Evolutionary conservation across 1,140 invertebrate species (phyloP), one percentile per base, ranked within the genome.

Genomic region (Elysia chlorotica): DNA sequence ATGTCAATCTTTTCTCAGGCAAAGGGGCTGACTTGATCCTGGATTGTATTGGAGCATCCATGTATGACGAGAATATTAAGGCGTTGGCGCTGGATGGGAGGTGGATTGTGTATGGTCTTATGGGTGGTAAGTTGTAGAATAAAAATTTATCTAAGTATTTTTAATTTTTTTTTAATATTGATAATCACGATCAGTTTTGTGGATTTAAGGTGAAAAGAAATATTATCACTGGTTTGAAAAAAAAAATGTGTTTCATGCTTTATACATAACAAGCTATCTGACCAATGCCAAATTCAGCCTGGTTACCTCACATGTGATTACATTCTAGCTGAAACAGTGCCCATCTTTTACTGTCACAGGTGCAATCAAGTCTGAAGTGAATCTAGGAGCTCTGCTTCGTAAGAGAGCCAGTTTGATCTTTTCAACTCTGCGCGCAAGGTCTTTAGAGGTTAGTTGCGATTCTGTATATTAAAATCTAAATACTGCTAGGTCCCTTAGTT

Each of bases 51-150:
- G 86, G 86, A 10, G 84, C 76, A 1, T 82, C 81, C 21, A 86
- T 82, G 74, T 87, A 81, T 73, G 76, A 86, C 21, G 77, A 85
- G 37, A 87, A 88, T 68, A 71, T 81, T 2, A 79, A 84, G 19
- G 71, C 68, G 23, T 76, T 87, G 17, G 75, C 79, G 19, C 61
- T 77, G 6, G 87, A 88, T 61, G 86, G 85, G 30, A 74, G 82
- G 62, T 88, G 86, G 87, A 78, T 88, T 33, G 65, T 87, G 1
- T 88, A 87, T 80, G 87, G 87, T 30, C 61, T 85, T 10, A 23
- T 88, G 73, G 86, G 87, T 85, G 79, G n/a, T n/a, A n/a, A n/a
- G n/a, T n/a, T n/a, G n/a, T n/a, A n/a, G n/a, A n/a, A 78, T 75
- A n/a, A 25, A 10, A 56, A 6, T 4, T 17, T 63, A 10, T 59